Evolutionary conservation across 1,140 invertebrate genomes (phyloP), one percentile per base, ranked within the genome.

Genomic region (Episyrphus balteatus): DNA sequence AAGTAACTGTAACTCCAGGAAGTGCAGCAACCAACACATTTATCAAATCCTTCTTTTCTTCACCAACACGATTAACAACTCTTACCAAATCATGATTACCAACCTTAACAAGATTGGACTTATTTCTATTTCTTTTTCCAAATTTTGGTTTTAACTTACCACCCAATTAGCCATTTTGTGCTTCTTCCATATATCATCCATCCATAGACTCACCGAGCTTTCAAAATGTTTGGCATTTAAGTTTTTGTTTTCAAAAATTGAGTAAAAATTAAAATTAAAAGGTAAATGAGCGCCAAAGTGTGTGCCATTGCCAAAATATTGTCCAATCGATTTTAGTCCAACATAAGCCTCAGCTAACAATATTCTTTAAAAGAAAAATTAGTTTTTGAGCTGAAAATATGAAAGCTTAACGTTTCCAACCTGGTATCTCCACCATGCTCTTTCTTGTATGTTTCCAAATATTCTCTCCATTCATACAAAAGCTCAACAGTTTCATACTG

Each of bases 1-100:
- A 88, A 47, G 77, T 77, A n/a, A 86, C 72, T 2, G 76, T 69
- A 10, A 81, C 75, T 0, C 84, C 85, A n/a, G 82, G 81, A 11
- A 86, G 58, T 6, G 84, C 51, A 18, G 83, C 56, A 13, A 74
- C 69, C 17, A 86, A 58, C 66, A 81, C 78, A 47, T 80, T 77
- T 33, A 82, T 60, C 0, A 69, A 73, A 58, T 82, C 79, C 0
- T 79, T 72, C 44, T 76, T 54, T 18, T 75, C 66, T 0, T 50
- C 43, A 13, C 75, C 73, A 41, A 80, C 71, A 15, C 78, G 61
- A 0, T 66, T 66, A 0, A 74, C 73, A 2, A 81, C 55, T 47
- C 82, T 66, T 5, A 55, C 54, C 2, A 65, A 70, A 50, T 84
- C 79, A 50, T 82, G 76, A 55, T 77, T 81, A 15, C 82, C 80